Evolutionary conservation across 2,797 vertebrate genomes (phyloP).

Genomic region (Trematocara caparti): DNA sequence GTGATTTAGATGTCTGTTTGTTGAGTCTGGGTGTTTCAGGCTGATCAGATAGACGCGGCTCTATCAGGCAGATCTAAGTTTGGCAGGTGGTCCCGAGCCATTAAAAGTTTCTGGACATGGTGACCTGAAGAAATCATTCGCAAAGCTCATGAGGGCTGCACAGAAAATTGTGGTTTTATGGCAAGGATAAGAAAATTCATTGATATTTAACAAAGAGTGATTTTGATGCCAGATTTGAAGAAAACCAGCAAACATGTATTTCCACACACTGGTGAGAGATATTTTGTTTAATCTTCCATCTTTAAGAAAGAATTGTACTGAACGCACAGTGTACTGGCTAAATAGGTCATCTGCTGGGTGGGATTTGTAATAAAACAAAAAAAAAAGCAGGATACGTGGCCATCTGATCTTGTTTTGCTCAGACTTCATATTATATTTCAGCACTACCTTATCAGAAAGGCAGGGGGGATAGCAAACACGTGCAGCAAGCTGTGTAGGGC

Average conservation of each 20-base stretch:
- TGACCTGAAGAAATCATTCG: slow-evolving; percentile 1
- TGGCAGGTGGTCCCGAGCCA: slow-evolving; percentile 29
- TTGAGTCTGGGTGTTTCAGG: slow-evolving; percentile 43
- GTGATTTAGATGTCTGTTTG: slow-evolving; percentile 44
- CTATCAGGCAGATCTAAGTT: slow-evolving; percentile 54
- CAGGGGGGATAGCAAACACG: slow-evolving; percentile 22
- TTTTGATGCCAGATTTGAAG: background rate
- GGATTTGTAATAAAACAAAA: slow-evolving; percentile 62
- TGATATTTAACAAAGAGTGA: background rate
- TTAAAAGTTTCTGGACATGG: slow-evolving; percentile 40
- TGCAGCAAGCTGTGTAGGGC: slow-evolving; percentile 1
- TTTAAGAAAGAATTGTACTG: background rate
- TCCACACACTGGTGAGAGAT: background rate
- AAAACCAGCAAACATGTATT: background rate
- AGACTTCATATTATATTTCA: slow-evolving; percentile 67
- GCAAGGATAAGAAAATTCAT: background rate
- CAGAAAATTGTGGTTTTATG: background rate
- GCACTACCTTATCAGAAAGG: slow-evolving; percentile 34
- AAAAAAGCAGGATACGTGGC: slow-evolving; percentile 38
- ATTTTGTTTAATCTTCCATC: background rate
- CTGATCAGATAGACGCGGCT: slow-evolving; percentile 56
- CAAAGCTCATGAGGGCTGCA: background rate
- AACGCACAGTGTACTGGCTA: background rate
- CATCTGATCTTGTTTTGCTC: slow-evolving; percentile 56
- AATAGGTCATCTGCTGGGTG: slow-evolving; percentile 57